A percentile compares a stretch with the other conserved stretches of the same genome.
Evolutionary conservation across 2,888 invertebrate genomes (phyloP).

Genomic region (Psococerastis gibbosa): DNA sequence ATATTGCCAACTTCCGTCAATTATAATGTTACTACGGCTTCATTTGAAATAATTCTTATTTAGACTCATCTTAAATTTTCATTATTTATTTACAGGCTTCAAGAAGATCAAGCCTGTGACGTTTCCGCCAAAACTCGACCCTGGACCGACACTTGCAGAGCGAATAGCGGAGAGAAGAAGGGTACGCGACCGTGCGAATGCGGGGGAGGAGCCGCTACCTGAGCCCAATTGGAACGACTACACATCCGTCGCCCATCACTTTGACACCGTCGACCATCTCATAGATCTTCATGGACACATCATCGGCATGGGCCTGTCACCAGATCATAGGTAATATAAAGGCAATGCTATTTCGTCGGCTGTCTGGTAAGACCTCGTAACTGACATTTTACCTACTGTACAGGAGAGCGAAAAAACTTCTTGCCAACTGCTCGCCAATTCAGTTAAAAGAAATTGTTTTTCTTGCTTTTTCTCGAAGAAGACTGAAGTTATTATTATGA

Average conservation of each 20-base stretch:
- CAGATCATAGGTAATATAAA: slow-evolving; percentile 44
- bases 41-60: not conserved
- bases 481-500: no score
- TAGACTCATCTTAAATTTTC: no score
- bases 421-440: no score
- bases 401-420: no score
- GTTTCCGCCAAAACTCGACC: slow-evolving; percentile 46
- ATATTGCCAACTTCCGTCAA: not conserved
- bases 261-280: slow-evolving; percentile 56
- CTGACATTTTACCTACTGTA: not conserved
- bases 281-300: slow-evolving; percentile 74
- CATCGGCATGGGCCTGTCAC: slow-evolving; percentile 70
- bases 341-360: no score
- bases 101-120: slow-evolving; percentile 49
- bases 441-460: no score
- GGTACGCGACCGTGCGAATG: slow-evolving; percentile 30
- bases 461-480: no score
- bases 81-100: slow-evolving; percentile 29
- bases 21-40: not conserved
- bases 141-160: slow-evolving; percentile 46
- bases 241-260: slow-evolving; percentile 44
- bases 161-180: slow-evolving; percentile 38
- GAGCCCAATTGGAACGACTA: slow-evolving; percentile 50
- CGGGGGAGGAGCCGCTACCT: slow-evolving; percentile 26
- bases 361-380: no score